Conservation (phyloP, 2,797 vertebrate species). For the Gallinago nigripennis region DNA sequence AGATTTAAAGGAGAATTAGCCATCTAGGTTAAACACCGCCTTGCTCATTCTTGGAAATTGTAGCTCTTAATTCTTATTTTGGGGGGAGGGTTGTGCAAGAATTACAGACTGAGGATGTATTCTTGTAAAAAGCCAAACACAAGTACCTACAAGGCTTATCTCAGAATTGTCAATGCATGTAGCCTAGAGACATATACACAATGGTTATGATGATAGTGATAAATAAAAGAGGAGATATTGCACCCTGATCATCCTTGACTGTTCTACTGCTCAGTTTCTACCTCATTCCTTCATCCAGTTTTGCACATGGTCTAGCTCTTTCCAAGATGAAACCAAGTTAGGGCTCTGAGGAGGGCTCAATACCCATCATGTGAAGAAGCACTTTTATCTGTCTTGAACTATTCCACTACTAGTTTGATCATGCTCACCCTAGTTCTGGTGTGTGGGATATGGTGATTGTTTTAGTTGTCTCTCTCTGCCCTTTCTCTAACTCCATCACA, state of each 20-base stretch:
- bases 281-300: not conserved
- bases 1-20: conserved; percentile 27
- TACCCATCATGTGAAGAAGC: not conserved
- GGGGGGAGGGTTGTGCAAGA: not conserved
- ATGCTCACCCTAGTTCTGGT: not conserved
- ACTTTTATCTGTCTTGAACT: not conserved
- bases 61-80: conserved; percentile 1
- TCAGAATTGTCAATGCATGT: not conserved
- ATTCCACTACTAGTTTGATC: not conserved
- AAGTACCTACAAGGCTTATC: not conserved
- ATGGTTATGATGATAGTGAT: not conserved
- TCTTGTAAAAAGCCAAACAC: not conserved
- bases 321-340: not conserved
- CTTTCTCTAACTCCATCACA: not conserved
- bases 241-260: not conserved
- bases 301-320: not conserved
- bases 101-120: not conserved
- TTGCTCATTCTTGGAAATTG: conserved; percentile 22
- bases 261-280: not conserved
- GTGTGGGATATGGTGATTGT: not conserved
- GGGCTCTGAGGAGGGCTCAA: not conserved
- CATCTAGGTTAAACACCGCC: not conserved
- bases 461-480: not conserved
- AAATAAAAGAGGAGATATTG: not conserved
- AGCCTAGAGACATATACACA: not conserved